These are phyloP conservation scores for Orchesella cincta DNA, from an alignment of 1,140 invertebrate species.

Conservation along the genomic window DNA sequence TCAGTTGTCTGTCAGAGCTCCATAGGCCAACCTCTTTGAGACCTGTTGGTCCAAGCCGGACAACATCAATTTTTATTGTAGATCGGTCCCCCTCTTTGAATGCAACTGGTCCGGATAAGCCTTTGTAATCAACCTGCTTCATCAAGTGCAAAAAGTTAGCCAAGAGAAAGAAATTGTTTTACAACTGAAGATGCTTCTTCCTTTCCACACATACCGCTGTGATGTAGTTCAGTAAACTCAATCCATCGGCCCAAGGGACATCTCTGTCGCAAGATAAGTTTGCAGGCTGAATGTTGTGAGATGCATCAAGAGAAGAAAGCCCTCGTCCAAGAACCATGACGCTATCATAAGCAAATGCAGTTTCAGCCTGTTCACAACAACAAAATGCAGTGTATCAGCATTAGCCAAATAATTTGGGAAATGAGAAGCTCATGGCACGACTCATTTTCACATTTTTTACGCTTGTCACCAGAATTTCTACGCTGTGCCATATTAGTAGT, in stretches of 20 bases:
- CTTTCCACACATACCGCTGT: constrained; percentile 68
- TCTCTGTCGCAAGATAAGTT: constrained; percentile 72
- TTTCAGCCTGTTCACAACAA: constrained; percentile 66
- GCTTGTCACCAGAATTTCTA: no score
- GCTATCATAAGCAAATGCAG: constrained; percentile 77
- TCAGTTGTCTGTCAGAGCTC: constrained; percentile 71
- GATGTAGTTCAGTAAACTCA: constrained; percentile 78
- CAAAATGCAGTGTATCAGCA: not conserved
- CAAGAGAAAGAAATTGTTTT: no score
- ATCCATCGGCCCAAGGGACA: constrained; percentile 74
- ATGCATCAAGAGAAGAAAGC: constrained; percentile 68
- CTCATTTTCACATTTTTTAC: not conserved
- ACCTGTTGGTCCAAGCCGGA: constrained; percentile 35
- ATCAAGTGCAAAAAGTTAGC: no score
- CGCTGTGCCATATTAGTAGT: no score
- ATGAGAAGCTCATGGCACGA: no score
- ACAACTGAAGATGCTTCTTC: no score
- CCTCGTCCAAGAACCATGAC: constrained; percentile 74
- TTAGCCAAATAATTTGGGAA: constrained; percentile 15
- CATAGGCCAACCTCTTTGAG: constrained; percentile 74
- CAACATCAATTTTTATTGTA: constrained; percentile 40
- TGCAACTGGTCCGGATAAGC: constrained; percentile 73
- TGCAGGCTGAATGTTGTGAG: constrained; percentile 64
- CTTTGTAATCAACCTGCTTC: constrained; percentile 74
- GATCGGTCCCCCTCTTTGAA: constrained; percentile 73